phyloP scores from a whole-genome alignment of 2,888 invertebrate species.

The Nomada goodeniana region DNA sequence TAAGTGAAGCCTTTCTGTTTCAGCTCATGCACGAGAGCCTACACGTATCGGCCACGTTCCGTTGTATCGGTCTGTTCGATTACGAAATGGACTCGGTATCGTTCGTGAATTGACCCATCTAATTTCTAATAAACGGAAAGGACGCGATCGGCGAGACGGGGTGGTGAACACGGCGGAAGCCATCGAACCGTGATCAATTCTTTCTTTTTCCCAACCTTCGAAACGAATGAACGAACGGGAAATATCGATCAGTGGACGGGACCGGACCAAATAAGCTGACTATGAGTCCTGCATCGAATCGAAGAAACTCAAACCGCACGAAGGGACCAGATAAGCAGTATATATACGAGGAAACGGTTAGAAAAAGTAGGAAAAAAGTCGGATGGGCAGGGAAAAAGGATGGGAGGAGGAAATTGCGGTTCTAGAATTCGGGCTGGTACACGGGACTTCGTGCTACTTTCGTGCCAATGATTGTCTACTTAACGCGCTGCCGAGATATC shows the following conservation, averaged over 20 bases:
- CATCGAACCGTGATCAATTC: background rate
- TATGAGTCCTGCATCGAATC: slow-evolving; percentile 50
- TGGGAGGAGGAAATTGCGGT: slow-evolving; percentile 64
- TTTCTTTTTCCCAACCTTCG: background rate
- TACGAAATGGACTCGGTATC: too few relatives aligned
- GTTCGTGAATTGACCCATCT: too few relatives aligned
- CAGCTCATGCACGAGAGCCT: too few relatives aligned
- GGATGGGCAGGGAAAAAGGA: slow-evolving; percentile 21
- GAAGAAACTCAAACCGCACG: slow-evolving; percentile 44
- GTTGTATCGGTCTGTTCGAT: too few relatives aligned
- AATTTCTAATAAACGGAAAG: slow-evolving; percentile 1
- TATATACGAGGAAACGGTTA: slow-evolving; percentile 26
- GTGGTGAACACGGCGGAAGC: background rate
- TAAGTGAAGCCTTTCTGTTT: background rate
- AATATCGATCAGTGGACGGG: slow-evolving; percentile 35
- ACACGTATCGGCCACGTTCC: background rate
- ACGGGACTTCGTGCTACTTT: slow-evolving; percentile 53
- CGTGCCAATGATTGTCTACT: slow-evolving; percentile 56
- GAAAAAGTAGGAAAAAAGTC: slow-evolving; percentile 5
- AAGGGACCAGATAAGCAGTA: slow-evolving; percentile 45
- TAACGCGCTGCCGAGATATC: slow-evolving; percentile 44
- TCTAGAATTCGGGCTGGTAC: slow-evolving; percentile 58
- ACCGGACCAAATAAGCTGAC: slow-evolving; percentile 52
- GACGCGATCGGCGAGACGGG: background rate
- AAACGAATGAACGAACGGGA: slow-evolving; percentile 2